These are phyloP conservation scores for Diploscapter pachys DNA, from an alignment of 1,140 invertebrate genomes.

Conservation along the genomic window DNA sequence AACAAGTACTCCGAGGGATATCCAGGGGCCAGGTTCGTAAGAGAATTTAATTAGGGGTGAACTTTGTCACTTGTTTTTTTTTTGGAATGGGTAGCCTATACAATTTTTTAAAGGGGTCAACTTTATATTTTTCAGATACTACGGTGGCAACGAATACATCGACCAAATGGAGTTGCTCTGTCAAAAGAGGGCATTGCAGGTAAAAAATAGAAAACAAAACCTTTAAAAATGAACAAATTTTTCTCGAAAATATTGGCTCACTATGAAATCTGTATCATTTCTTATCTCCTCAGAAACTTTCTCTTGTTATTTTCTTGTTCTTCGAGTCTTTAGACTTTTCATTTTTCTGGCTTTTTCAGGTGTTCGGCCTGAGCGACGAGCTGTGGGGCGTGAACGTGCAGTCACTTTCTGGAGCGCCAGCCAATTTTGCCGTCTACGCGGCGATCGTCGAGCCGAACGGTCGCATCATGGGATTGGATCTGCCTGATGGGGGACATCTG, in stretches of 20 bases:
- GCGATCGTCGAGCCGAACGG: conserved; percentile 76
- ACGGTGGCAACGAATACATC: conserved; percentile 94
- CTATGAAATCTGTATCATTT: too few relatives aligned
- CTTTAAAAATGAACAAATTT: too few relatives aligned
- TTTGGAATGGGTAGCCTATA: neutral
- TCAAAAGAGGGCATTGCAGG: conserved; percentile 75
- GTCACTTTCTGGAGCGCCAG: conserved; percentile 91
- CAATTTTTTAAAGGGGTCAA: neutral
- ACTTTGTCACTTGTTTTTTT: neutral
- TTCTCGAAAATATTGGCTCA: too few relatives aligned
- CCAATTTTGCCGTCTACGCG: conserved; percentile 84
- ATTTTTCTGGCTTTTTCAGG: conserved; percentile 43
- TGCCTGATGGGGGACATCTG: conserved; percentile 89
- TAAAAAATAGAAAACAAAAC: neutral
- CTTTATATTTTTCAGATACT: conserved; percentile 68
- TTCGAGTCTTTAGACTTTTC: too few relatives aligned
- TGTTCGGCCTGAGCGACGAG: conserved; percentile 76
- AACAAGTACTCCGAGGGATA: conserved; percentile 98
- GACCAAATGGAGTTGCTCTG: conserved; percentile 86
- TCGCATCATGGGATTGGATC: conserved; percentile 88
- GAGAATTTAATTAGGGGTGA: neutral
- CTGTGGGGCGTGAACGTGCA: conserved; percentile 98
- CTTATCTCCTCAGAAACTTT: too few relatives aligned
- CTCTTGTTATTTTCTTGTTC: too few relatives aligned
- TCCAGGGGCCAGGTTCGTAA: conserved; percentile 67